Percentiles rank a stretch among this genome's conserved stretches.
Evolutionary conservation across 2,888 invertebrate species (phyloP).

Genomic region (Odontocolon sp.): DNA sequence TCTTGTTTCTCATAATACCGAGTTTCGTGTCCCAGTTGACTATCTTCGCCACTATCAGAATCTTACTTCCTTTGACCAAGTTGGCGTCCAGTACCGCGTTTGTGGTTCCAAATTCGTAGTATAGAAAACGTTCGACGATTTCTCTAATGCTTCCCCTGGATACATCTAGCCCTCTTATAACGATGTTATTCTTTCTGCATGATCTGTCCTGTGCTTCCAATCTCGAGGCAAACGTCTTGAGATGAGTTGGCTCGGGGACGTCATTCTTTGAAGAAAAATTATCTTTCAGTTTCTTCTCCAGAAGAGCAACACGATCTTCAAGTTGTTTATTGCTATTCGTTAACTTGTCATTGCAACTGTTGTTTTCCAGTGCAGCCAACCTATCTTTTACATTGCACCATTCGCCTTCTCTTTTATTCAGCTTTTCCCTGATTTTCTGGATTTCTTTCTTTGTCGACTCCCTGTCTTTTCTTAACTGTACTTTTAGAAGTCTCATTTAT

Average conservation of each 20-base stretch:
- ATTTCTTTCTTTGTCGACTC: not conserved
- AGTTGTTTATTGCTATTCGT: not conserved
- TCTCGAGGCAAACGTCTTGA: not conserved
- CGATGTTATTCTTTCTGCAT: not conserved
- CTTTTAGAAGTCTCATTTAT: not conserved
- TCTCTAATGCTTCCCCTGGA: not conserved
- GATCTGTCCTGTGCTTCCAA: conserved; percentile 2
- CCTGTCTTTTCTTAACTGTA: not conserved
- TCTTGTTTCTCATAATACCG: not conserved
- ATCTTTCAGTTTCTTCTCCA: not conserved
- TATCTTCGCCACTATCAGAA: not conserved
- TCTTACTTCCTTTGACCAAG: not conserved
- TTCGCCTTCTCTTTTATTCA: not conserved
- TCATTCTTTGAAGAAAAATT: not conserved
- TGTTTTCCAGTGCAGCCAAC: not conserved
- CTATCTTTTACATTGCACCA: not conserved
- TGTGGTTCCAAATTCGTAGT: not conserved
- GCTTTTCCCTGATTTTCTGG: not conserved
- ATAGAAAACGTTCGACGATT: not conserved
- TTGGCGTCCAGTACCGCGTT: not conserved
- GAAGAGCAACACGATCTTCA: not conserved
- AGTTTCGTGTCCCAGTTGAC: not conserved
- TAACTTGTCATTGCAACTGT: not conserved
- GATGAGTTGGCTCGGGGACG: not conserved
- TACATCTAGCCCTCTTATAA: not conserved